Percentiles rank a stretch among this genome's conserved stretches.
Conservation (phyloP, 2,888 invertebrate genomes). For the Metellina segmentata region DNA sequence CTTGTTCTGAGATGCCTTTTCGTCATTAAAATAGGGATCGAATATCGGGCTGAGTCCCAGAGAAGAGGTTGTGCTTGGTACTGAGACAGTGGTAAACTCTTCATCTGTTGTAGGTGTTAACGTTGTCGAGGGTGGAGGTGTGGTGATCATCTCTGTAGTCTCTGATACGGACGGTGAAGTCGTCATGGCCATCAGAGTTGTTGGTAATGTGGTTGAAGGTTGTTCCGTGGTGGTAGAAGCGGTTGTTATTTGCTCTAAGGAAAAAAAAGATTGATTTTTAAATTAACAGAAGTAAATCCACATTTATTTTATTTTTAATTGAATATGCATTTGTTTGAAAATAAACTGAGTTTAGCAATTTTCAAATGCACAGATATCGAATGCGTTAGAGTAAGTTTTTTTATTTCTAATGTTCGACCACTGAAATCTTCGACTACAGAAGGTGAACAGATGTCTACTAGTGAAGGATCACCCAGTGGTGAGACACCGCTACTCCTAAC, state of each 20-base stretch:
- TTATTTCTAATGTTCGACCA: too few relatives aligned
- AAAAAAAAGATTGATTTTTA: too few relatives aligned
- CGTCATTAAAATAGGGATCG: neutral
- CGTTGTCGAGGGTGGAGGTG: neutral
- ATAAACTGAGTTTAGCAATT: too few relatives aligned
- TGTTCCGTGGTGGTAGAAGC: neutral
- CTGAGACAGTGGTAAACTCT: neutral
- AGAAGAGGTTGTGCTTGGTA: slow-evolving; percentile 3
- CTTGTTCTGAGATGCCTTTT: slow-evolving; percentile 20
- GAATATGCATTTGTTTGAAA: too few relatives aligned
- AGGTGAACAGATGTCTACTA: too few relatives aligned
- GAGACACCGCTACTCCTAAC: too few relatives aligned
- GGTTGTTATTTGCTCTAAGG: neutral
- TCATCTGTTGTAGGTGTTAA: neutral
- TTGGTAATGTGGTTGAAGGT: slow-evolving; percentile 7
- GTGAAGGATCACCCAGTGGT: too few relatives aligned
- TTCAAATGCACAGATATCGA: too few relatives aligned
- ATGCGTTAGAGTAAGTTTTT: too few relatives aligned
- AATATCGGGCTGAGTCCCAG: neutral
- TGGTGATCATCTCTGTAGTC: slow-evolving; percentile 5
- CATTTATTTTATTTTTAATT: too few relatives aligned
- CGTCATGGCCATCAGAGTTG: neutral
- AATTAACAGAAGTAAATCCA: too few relatives aligned
- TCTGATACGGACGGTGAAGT: neutral
- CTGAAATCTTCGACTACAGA: too few relatives aligned